Evolutionary conservation across 2,888 invertebrate species (phyloP), one percentile per base, ranked within the genome.

Genomic region (Dascillus cervinus): DNA sequence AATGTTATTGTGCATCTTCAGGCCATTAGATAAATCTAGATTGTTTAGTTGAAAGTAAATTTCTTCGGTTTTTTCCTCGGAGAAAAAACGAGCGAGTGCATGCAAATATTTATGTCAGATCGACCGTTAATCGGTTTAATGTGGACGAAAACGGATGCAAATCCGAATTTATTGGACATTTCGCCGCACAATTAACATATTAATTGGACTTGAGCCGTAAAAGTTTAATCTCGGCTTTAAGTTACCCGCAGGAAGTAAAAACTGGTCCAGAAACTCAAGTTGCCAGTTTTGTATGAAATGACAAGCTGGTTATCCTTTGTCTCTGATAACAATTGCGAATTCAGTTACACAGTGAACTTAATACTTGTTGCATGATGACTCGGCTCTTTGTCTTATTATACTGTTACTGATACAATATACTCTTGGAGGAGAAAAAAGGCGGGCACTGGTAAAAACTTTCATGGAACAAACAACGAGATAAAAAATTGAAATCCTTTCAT

Each of bases 321-420:
- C 47, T 45, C 42, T 37, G 12, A 26, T 41, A 31, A 53, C 49
- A 53, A 52, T 52, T 46, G 47, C 45, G 55, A 51, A 46, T 55
- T 53, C 37, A 44, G 46, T 55, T 53, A 51, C 55, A 51, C 32
- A 37, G 40, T 38, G 34, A 49, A 55, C 41, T 36, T 39, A 51
- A 55, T 52, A 55, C 50, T 32, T 39, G 39, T 44, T 44, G 42
- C 37, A 41, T 37, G 37, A 33, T 22, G 27, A 6, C 5, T 17
- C 5, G 4, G 8, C 17, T 17, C 32, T 34, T 45, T 40, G 40
- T 45, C 41, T 41, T 26, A 41, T n/a, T n/a, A n/a, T n/a, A n/a
- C 39, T 44, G 52, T 47, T 48, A 52, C 47, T 37, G 49, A 50
- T 50, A 53, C 41, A 34, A 26, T 26, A 39, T 29, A 35, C 26